Evolutionary conservation across 1,140 invertebrate genomes (phyloP).

Genomic region (Drosophila busckii): DNA sequence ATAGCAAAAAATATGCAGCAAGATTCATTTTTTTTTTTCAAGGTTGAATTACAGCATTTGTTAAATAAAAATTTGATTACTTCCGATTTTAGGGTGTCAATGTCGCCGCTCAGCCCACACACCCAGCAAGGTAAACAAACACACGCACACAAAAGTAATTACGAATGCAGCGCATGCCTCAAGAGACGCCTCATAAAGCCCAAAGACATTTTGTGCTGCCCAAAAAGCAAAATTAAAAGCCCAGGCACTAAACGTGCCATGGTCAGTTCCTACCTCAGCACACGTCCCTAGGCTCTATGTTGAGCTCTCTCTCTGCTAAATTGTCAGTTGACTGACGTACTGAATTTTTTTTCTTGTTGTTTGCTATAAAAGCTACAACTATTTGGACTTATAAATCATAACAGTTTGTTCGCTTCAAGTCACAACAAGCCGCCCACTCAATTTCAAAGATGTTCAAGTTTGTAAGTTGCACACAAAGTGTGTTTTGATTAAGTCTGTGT

Average conservation of each 20-base stretch:
- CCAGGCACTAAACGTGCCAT: constrained; percentile 47
- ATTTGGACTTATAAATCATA: constrained; percentile 45
- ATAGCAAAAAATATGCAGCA: constrained; percentile 1
- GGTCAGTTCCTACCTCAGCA: constrained; percentile 35
- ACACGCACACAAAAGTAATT: constrained; percentile 31
- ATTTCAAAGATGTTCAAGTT: constrained; percentile 75
- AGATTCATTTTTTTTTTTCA: constrained; percentile 14
- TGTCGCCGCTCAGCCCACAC: background rate
- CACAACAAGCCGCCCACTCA: constrained; percentile 23
- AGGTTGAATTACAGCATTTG: constrained; percentile 40
- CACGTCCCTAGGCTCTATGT: background rate
- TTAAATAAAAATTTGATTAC: constrained; percentile 55
- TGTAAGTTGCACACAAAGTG: constrained; percentile 47
- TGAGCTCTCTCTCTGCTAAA: background rate
- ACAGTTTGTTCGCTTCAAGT: constrained; percentile 60
- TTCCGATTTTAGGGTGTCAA: constrained; percentile 46
- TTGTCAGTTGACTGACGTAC: constrained; percentile 12
- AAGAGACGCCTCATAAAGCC: constrained; percentile 58
- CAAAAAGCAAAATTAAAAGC: constrained; percentile 60
- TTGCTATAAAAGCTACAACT: constrained; percentile 50
- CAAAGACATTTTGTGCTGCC: constrained; percentile 30
- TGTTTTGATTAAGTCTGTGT: background rate
- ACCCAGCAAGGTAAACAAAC: constrained; percentile 29
- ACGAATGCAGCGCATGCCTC: constrained; percentile 54
- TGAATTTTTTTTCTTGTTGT: constrained; percentile 1